Evolutionary conservation across 1,140 invertebrate genomes (phyloP).

Genomic region (Vollenhovia emeryi): DNA sequence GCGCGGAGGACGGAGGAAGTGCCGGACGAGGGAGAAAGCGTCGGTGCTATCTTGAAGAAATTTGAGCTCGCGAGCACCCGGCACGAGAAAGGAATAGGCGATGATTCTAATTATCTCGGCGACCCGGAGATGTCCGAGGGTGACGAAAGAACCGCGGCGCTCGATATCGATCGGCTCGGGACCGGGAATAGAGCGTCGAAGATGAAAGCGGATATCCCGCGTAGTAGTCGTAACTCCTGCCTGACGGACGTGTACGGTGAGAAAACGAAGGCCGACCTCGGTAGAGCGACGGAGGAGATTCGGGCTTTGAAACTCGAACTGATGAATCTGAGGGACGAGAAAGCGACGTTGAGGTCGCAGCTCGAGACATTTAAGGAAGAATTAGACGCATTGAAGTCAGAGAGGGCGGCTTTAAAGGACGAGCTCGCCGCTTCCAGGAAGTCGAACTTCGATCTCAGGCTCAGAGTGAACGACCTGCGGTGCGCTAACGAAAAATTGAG

Average conservation of each 20-base stretch:
- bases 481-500: constrained; percentile 58
- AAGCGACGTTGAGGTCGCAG: constrained; percentile 18
- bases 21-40: neutral
- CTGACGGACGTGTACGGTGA: constrained; percentile 38
- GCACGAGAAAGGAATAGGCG: constrained; percentile 13
- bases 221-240: constrained; percentile 20
- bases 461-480: constrained; percentile 41
- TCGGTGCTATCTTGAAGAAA: constrained; percentile 1
- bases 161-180: constrained; percentile 23
- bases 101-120: neutral
- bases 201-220: constrained; percentile 46
- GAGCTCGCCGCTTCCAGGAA: constrained; percentile 64
- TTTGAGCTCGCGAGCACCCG: constrained; percentile 26
- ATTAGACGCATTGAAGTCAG: constrained; percentile 54
- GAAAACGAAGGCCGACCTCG: constrained; percentile 27
- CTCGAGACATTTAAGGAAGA: constrained; percentile 40
- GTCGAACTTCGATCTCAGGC: constrained; percentile 59
- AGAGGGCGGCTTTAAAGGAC: constrained; percentile 66
- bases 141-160: neutral
- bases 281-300: constrained; percentile 42
- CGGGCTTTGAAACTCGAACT: constrained; percentile 61
- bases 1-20: neutral
- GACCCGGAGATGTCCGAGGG: neutral
- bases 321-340: constrained; percentile 58
- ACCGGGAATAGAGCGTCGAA: constrained; percentile 41